Evolutionary conservation across 2,797 vertebrate genomes (phyloP), one percentile per base, ranked within the genome.

Genomic region (Paratrypauchen microcephalus): DNA sequence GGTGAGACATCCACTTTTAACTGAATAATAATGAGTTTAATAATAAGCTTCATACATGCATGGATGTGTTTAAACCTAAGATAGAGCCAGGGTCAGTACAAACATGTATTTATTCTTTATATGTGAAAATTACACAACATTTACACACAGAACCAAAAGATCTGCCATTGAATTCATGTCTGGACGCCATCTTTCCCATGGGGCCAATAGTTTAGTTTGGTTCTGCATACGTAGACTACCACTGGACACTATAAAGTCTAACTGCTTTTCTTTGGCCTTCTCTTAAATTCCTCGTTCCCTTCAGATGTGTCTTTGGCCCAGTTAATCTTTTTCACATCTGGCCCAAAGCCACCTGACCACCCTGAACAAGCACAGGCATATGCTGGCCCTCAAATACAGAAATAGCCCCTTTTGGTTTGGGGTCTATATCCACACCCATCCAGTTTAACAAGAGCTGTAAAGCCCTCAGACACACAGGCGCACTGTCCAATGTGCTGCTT

Each of bases 381-480:
- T 66, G 66, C 64, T 36, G 36, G 65, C 71, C 30, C 57, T 26
- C 16, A 48, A 56, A 41, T 68, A 66, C 68, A 65, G 71, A 57
- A 59, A 54, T 13, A 13, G 57, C 55, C 75, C 71, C 18, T 64
- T 63, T 75, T 72, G 69, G 30, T 66, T 68, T 79, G 65, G 69
- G 32, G 66, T 28, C 71, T 57, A 54, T 59, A 70, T 62, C 60
- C 73, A 71, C 78, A 67, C 78, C 72, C 56, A 57, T 61, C 36
- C 15, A 32, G 61, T 84, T 90, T 86, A 87, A 83, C 81, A 74
- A 58, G 67, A 66, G 66, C 47, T 63, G 75, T 82, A 82, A 87
- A 84, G 77, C 57, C 68, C 73, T 72, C 73, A 73, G 36, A 64
- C 77, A 72, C 11, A 26, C 28, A 70, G 64, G 5, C 72, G 32